A percentile compares a stretch with the other conserved stretches of the same genome.
These are phyloP conservation scores for Strix uralensis DNA, from an alignment of 2,113 vertebrate genomes.

Conservation along the genomic window DNA sequence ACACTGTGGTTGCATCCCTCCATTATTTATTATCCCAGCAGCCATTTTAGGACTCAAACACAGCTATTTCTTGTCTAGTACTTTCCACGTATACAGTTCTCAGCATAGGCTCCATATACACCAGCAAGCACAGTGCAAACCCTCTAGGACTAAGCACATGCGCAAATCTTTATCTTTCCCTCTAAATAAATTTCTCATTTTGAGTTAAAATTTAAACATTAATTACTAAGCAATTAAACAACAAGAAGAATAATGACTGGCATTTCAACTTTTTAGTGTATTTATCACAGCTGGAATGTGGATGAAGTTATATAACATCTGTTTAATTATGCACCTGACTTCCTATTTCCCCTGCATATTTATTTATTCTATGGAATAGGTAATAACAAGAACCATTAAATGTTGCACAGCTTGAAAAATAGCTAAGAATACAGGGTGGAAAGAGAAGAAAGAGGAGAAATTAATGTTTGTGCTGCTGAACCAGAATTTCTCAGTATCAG, in stretches of 20 bases:
- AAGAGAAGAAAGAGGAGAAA: not conserved
- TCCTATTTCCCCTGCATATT: not conserved
- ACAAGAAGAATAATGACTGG: not conserved
- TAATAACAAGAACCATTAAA: not conserved
- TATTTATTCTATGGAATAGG: not conserved
- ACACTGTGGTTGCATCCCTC: not conserved
- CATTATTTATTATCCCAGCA: conserved; percentile 19
- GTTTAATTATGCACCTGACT: not conserved
- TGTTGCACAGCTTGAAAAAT: not conserved
- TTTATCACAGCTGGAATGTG: not conserved
- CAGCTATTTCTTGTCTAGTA: not conserved
- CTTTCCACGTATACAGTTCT: not conserved
- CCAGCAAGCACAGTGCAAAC: not conserved
- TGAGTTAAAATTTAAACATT: not conserved
- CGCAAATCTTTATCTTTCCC: not conserved
- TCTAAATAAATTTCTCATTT: not conserved
- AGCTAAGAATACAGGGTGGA: not conserved
- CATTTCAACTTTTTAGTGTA: not conserved
- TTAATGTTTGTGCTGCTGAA: not conserved
- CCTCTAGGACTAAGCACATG: not conserved
- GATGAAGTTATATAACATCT: not conserved
- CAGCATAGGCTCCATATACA: not conserved
- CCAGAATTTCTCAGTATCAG: not conserved
- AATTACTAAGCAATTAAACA: not conserved
- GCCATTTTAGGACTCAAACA: conserved; percentile 4